Conservation (phyloP, 2,113 vertebrate genomes). For the Xiphophorus couchianus region DNA sequence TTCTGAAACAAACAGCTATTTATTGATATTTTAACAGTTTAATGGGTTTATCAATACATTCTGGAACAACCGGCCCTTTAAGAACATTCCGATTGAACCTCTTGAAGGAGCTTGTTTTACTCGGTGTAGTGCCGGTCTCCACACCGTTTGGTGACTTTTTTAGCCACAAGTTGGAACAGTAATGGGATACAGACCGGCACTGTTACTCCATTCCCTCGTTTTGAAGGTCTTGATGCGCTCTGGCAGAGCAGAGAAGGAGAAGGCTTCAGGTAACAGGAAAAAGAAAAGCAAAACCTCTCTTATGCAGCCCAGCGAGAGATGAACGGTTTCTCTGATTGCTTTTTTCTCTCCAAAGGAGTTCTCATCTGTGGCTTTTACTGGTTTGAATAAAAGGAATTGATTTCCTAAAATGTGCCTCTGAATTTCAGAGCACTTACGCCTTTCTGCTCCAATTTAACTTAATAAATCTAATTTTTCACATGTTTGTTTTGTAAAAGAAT, state of each 20-base stretch:
- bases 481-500: background rate
- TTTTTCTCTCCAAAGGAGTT: conserved; percentile 31
- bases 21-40: no score
- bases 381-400: conserved; percentile 39
- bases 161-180: conserved; percentile 32
- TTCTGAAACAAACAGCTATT: no score
- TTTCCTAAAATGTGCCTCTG: conserved; percentile 4
- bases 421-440: background rate
- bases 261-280: conserved; percentile 21
- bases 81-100: no score
- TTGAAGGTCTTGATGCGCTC: conserved; percentile 61
- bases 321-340: conserved; percentile 54
- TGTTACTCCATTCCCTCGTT: conserved; percentile 51
- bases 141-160: conserved; percentile 19
- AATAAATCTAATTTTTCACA: background rate
- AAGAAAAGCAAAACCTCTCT: conserved; percentile 46
- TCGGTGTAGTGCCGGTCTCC: conserved; percentile 33
- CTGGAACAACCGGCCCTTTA: no score
- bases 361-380: conserved; percentile 36
- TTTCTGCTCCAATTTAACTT: background rate
- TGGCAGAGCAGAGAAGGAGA: conserved; percentile 41
- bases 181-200: conserved; percentile 47
- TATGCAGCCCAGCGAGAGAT: conserved; percentile 46
- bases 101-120: no score
- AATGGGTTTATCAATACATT: no score